Evolutionary conservation across 2,888 invertebrate species (phyloP), one percentile per base, ranked within the genome.

Genomic region (Sarcophaga caerulescens): DNA sequence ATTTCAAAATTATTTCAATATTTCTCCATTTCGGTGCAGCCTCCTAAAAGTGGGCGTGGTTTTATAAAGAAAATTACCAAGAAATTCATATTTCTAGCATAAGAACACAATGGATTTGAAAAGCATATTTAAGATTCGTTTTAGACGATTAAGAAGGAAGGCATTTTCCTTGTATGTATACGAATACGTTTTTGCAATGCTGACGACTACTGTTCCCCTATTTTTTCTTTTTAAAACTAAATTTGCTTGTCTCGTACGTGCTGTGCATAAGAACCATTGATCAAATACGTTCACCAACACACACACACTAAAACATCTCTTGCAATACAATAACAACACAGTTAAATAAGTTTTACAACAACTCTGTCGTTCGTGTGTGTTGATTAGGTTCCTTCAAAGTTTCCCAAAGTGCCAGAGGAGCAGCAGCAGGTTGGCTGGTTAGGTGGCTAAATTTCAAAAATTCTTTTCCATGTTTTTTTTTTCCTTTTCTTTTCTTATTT

Each of bases 221-320:
- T 10, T 35, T 35, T 66, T 63, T 78, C 88, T 90, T 89, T 90
- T 88, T 89, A 88, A 88, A 91, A 91, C 90, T 90, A 91, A 91
- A 92, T 91, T 91, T 91, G 91, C 91, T 90, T 91, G 91, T 92
- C 91, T 92, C 89, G 92, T 90, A 91, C 91, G 91, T 91, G 91
- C 89, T 90, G 88, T 87, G 92, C 91, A 91, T 91, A 89, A 81
- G 25, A 44, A 52, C 65, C 57, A 75, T 78, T 89, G 60, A 47
- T 60, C 66, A 78, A 74, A 66, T 52, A 57, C 63, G 71, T 17
- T 19, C 63, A 76, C n/a, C 44, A 75, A 81, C 25, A 74, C 23
- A 23, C 60, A 77, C 17, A 69, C 45, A 45, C 47, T 21, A 66
- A 52, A 73, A 45, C 57, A 44, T 35, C 35, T 35, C 35, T 10